These are phyloP conservation scores for Caenorhabditis afra DNA, from an alignment of 2,888 invertebrate species.

Conservation along the genomic window DNA sequence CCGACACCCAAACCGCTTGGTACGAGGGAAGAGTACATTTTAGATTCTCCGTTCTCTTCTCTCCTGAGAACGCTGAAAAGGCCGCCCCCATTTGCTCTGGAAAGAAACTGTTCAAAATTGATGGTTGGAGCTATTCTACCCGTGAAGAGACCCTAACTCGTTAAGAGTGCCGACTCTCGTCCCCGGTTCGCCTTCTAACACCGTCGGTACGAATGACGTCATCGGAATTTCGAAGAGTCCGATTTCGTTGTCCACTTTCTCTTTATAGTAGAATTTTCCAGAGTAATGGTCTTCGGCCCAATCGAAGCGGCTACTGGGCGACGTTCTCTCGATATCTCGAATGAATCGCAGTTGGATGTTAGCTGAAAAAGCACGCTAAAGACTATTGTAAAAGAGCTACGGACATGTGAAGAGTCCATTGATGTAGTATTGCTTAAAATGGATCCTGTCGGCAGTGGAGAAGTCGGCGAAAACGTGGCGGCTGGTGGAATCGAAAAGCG, in stretches of 20 bases:
- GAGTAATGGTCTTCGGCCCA: constrained; percentile 47
- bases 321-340: not conserved
- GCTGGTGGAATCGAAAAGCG: constrained; percentile 26
- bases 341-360: not conserved
- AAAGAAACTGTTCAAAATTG: not conserved
- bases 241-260: constrained; percentile 27
- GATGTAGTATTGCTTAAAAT: constrained; percentile 22
- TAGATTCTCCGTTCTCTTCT: not conserved
- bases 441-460: not conserved
- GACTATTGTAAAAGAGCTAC: not conserved
- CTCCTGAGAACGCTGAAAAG: constrained; percentile 11
- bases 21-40: not conserved
- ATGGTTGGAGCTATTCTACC: too few relatives aligned
- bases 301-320: constrained; percentile 27
- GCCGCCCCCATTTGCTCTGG: constrained; percentile 19
- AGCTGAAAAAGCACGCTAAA: too few relatives aligned
- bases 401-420: constrained; percentile 9
- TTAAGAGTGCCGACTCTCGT: constrained; percentile 8
- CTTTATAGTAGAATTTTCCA: constrained; percentile 48
- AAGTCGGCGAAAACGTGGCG: constrained; percentile 17
- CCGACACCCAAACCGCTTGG: constrained; percentile 3
- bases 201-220: constrained; percentile 3
- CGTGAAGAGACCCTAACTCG: not conserved
- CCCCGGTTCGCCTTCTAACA: constrained; percentile 29
- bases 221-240: constrained; percentile 35